Evolutionary conservation across 2,113 vertebrate genomes (phyloP).

Genomic region (Serinus canaria): DNA sequence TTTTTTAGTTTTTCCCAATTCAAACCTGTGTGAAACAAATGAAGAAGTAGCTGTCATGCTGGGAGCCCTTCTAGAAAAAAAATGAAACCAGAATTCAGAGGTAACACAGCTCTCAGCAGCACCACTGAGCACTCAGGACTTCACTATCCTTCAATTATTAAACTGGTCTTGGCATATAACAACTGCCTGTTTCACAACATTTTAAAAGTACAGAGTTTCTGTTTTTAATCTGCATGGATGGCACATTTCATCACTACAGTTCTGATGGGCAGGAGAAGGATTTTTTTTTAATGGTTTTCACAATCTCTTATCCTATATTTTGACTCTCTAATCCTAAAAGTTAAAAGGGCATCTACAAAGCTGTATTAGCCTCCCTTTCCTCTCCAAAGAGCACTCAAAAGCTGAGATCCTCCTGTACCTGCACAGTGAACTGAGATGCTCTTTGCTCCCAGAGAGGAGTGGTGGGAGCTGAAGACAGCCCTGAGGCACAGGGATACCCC

Average conservation of each 20-base stretch:
- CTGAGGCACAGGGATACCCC: accelerated
- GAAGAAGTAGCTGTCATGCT: neutral
- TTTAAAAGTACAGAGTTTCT: neutral
- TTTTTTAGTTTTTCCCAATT: neutral
- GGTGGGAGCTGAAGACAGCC: neutral
- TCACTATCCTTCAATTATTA: neutral
- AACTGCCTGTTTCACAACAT: neutral
- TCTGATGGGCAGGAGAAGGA: neutral
- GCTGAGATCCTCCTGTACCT: accelerated
- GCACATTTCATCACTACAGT: neutral
- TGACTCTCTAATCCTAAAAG: neutral
- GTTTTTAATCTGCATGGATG: neutral
- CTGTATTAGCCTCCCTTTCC: neutral
- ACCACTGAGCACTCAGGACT: accelerated
- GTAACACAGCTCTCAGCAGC: neutral
- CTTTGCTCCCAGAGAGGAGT: neutral
- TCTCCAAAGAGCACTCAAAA: neutral
- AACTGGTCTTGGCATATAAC: neutral
- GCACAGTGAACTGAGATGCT: too few species aligned
- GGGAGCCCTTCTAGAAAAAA: neutral
- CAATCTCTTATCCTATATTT: neutral
- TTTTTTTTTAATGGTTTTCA: neutral
- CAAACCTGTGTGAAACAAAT: neutral
- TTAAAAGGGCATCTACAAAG: neutral
- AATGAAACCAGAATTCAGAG: neutral